These are phyloP conservation scores for Drosophila multiciliata DNA, from an alignment of 2,888 invertebrate genomes.

Conservation along the genomic window DNA sequence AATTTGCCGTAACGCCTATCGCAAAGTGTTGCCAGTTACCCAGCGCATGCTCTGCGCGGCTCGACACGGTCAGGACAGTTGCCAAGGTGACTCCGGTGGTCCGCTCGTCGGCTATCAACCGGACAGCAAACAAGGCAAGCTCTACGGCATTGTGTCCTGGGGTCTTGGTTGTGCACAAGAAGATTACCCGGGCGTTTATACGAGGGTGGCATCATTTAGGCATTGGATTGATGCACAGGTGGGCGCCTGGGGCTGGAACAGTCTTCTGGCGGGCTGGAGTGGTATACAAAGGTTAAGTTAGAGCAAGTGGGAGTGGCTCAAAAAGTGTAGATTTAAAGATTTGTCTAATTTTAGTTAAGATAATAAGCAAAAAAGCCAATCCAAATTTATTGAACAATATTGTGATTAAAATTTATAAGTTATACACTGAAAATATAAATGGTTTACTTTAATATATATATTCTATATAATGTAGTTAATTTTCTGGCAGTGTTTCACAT, in stretches of 20 bases:
- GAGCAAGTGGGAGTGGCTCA: neutral
- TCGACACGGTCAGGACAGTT: conserved; percentile 75
- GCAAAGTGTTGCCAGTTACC: conserved; percentile 70
- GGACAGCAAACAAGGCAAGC: conserved; percentile 44
- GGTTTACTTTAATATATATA: neutral
- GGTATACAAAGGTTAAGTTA: conserved; percentile 44
- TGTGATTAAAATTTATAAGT: neutral
- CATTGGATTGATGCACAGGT: conserved; percentile 76
- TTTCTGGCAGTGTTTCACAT: too few species aligned
- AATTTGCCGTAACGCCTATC: conserved; percentile 64
- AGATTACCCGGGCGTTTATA: conserved; percentile 80
- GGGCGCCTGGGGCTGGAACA: conserved; percentile 71
- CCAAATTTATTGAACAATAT: neutral
- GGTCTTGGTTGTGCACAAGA: conserved; percentile 78
- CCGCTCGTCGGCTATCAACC: conserved; percentile 70
- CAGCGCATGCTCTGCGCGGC: conserved; percentile 80
- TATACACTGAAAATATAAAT: neutral
- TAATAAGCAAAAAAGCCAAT: neutral
- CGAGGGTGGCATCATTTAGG: conserved; percentile 67
- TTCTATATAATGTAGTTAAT: neutral
- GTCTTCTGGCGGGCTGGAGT: conserved; percentile 58
- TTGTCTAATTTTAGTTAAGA: neutral
- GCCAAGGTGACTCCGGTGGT: conserved; percentile 82
- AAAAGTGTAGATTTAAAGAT: neutral
- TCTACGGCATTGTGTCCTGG: conserved; percentile 81